Evolutionary conservation across 2,888 invertebrate genomes (phyloP).

Genomic region (Odontothrips loti): DNA sequence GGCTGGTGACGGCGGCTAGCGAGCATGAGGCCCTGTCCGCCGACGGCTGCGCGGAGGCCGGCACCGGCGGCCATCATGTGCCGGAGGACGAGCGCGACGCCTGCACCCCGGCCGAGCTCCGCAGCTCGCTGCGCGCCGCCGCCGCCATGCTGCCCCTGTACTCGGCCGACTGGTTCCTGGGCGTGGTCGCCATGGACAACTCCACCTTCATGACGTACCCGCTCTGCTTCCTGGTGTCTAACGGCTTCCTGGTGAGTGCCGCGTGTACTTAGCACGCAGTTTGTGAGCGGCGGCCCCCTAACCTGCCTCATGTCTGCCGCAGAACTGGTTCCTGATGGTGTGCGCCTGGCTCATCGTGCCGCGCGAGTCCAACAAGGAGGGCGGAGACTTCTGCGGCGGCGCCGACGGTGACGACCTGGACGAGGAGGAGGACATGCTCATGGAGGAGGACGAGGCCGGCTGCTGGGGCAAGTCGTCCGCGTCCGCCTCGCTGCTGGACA

Average conservation of each 20-base stretch:
- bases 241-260: neutral
- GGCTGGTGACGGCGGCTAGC: neutral
- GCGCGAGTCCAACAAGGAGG: neutral
- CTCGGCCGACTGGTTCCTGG: slow-evolving; percentile 69
- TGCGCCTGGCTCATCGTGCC: slow-evolving; percentile 13
- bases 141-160: slow-evolving; percentile 66
- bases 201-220: slow-evolving; percentile 45
- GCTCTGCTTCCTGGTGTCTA: neutral
- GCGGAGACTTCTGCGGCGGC: neutral
- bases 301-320: neutral
- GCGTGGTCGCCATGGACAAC: slow-evolving; percentile 67
- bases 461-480: neutral
- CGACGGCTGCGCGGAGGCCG: slow-evolving; percentile 37
- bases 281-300: no score
- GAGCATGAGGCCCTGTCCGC: no score
- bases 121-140: slow-evolving; percentile 47
- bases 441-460: slow-evolving; percentile 7
- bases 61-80: slow-evolving; percentile 38
- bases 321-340: slow-evolving; percentile 26
- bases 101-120: slow-evolving; percentile 27
- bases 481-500: neutral
- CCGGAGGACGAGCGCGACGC: slow-evolving; percentile 40
- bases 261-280: neutral
- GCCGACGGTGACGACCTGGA: neutral
- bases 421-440: neutral